Evolutionary conservation across 2,888 invertebrate species (phyloP).

Genomic region (Cephus rjabovi): DNA sequence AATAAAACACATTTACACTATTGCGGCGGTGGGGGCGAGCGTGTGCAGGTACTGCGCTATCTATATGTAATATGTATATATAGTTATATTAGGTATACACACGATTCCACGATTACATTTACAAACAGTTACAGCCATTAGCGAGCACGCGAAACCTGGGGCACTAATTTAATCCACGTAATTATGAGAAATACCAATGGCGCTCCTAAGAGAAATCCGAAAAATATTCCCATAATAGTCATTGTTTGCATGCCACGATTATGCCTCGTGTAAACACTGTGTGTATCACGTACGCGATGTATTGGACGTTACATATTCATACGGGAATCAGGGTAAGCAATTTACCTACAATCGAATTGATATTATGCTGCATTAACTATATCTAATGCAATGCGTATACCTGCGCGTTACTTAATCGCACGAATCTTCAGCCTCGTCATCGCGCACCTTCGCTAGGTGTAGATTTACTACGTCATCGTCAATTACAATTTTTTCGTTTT

Average conservation of each 20-base stretch:
- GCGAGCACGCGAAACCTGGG: constrained; percentile 48
- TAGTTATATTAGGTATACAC: constrained; percentile 9
- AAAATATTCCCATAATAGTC: not conserved
- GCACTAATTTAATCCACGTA: constrained; percentile 50
- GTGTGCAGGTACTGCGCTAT: constrained; percentile 8
- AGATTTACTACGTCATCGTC: not conserved
- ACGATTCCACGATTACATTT: constrained; percentile 45
- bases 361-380: not conserved
- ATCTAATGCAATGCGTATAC: not conserved
- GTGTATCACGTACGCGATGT: not conserved
- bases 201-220: constrained; percentile 18
- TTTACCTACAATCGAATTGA: not conserved
- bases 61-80: constrained; percentile 11
- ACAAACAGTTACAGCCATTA: constrained; percentile 51
- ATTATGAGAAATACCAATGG: constrained; percentile 37
- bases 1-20: constrained; percentile 5
- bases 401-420: not conserved
- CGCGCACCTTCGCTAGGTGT: not conserved
- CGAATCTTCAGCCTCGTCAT: not conserved
- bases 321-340: not conserved
- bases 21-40: not conserved
- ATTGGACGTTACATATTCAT: not conserved
- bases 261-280: not conserved
- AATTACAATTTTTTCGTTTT: not conserved
- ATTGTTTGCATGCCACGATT: not conserved